Percentiles rank a stretch among this genome's conserved stretches.
Conservation (phyloP, 2,113 vertebrate species). For the Heterotis niloticus region DNA sequence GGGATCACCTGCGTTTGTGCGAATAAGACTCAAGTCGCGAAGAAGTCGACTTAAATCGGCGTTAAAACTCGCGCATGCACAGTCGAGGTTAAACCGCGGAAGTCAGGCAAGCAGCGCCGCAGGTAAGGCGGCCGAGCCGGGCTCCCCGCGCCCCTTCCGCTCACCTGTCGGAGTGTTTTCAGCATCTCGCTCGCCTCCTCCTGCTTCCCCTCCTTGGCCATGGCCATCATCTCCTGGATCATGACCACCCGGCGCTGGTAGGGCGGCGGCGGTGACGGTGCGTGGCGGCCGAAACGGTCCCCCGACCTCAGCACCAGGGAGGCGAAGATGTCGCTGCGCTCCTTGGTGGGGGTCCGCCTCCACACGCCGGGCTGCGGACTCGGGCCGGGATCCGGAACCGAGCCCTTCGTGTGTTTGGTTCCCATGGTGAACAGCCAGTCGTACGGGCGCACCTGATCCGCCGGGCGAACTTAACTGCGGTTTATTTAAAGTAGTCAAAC, state of each 20-base stretch:
- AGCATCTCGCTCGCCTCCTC: constrained; percentile 74
- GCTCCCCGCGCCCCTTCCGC: constrained; percentile 7
- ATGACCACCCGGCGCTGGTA: constrained; percentile 72
- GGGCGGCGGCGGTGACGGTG: constrained; percentile 61
- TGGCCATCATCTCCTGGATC: constrained; percentile 75
- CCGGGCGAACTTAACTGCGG: neutral
- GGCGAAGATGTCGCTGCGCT: constrained; percentile 62
- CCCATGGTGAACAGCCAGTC: constrained; percentile 61
- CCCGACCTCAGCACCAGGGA: constrained; percentile 64
- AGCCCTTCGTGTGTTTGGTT: constrained; percentile 73
- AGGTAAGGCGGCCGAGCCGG: too few relatives aligned
- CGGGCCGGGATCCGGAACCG: constrained; percentile 53
- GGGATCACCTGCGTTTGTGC: too few relatives aligned
- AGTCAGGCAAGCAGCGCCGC: too few relatives aligned
- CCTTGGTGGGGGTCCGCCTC: constrained; percentile 47
- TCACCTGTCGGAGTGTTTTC: constrained; percentile 75
- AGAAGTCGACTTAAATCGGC: too few relatives aligned
- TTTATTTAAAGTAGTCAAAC: neutral
- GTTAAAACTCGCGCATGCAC: too few relatives aligned
- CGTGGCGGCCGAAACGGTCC: constrained; percentile 61
- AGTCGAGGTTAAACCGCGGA: too few relatives aligned
- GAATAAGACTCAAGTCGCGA: too few relatives aligned
- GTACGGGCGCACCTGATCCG: constrained; percentile 29
- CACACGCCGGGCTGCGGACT: constrained; percentile 50
- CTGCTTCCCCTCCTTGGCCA: constrained; percentile 69